Evolutionary conservation across 2,888 invertebrate species (phyloP), one percentile per base, ranked within the genome.

Genomic region (Halictus ligatus): DNA sequence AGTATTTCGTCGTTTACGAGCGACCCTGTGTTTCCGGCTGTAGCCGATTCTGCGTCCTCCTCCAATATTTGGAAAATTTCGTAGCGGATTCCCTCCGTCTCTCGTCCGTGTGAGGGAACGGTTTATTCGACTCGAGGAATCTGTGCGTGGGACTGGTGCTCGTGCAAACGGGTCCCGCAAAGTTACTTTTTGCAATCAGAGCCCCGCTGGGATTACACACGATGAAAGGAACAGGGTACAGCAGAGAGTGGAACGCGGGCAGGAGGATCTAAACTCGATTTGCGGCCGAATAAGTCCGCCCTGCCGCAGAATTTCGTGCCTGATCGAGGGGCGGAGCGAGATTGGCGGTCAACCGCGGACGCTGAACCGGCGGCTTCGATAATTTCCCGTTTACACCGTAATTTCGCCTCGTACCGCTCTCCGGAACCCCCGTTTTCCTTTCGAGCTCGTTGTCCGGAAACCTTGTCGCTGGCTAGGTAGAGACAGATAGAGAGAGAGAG

Each of bases 1-100:
- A 90, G 92, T 93, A 93, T 92, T 92, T 92, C 89, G 92, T 89
- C 86, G 91, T 94, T 93, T 93, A 93, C 91, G 75, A 81, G 21
- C 43, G 71, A 73, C 64, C 43, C 25, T 48, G 21, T 50, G 76
- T 58, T 72, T 67, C 64, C 64, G 60, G 13, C 5, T 46, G 64
- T 35, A 50, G 8, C 40, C 46, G 25, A 12, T 60, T 43, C 29
- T 29, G 35, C 46, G 35, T 67, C 25, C 48, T 18, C 60, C 58
- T 48, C 35, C 46, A 46, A 21, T 50, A 71, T 25, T 40, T 21
- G 7, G 35, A 50, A 43, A 43, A 58, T 67, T 67, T 35, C 67
- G 67, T 35, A 18, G 25, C 60, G 10, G 25, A 25, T 25, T 25
- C 25, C 15, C 13, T 13, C 25, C 25, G 0, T 6, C 25, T 25